A percentile compares a stretch with the other conserved stretches of the same genome.
Evolutionary conservation across 2,113 vertebrate genomes (phyloP).

Genomic region (Dryoscopus gambensis): DNA sequence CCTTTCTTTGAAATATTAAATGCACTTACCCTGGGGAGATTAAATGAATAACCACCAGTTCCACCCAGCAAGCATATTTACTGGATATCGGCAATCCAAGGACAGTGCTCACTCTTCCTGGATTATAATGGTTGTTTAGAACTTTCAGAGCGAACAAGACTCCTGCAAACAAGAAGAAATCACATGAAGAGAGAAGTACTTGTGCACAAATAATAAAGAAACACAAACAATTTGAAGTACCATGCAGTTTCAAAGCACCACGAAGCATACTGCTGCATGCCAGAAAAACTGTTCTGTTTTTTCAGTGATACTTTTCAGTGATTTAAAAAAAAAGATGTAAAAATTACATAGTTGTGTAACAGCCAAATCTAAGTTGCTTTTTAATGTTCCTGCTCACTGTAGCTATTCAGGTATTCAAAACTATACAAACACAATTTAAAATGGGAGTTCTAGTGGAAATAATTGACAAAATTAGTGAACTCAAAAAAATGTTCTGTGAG

Average conservation of each 20-base stretch:
- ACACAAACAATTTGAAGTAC: background rate
- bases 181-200: background rate
- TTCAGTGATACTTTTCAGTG: background rate
- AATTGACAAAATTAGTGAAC: background rate
- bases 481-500: background rate
- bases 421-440: background rate
- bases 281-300: background rate
- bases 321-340: background rate
- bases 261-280: background rate
- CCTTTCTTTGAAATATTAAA: background rate
- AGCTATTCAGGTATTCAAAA: background rate
- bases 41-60: slow-evolving; percentile 88
- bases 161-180: slow-evolving; percentile 73
- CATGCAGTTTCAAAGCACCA: background rate
- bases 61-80: slow-evolving; percentile 88
- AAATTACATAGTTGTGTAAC: fast-evolving
- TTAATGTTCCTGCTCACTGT: background rate
- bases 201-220: background rate
- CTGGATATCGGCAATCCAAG: slow-evolving; percentile 82
- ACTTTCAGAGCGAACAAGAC: slow-evolving; percentile 96
- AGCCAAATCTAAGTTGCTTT: background rate
- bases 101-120: slow-evolving; percentile 79
- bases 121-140: slow-evolving; percentile 86
- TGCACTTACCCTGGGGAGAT: slow-evolving; percentile 83
- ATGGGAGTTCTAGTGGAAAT: background rate